Percentiles rank a stretch among this genome's conserved stretches.
These are phyloP conservation scores for Penelope pileata DNA, from an alignment of 2,113 vertebrate species.

Conservation along the genomic window DNA sequence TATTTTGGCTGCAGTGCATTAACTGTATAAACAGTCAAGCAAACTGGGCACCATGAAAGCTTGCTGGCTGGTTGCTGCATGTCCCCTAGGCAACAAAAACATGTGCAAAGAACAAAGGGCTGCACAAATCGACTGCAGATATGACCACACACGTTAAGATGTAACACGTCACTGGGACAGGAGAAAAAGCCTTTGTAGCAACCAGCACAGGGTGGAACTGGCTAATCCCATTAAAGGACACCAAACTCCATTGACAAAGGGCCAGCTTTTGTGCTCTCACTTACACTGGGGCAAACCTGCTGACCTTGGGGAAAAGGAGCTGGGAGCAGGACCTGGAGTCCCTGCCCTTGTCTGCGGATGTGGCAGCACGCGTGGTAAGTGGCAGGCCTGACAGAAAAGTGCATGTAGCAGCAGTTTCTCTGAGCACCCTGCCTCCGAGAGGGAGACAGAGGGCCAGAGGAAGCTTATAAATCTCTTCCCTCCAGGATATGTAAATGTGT, in stretches of 20 bases:
- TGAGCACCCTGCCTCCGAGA: background rate
- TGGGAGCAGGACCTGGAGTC: background rate
- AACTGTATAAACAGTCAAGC: slow-evolving; percentile 32
- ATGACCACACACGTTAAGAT: slow-evolving; percentile 65
- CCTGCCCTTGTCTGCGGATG: background rate
- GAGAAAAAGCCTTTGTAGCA: slow-evolving; percentile 55
- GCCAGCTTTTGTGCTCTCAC: slow-evolving; percentile 20
- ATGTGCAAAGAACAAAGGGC: slow-evolving; percentile 62
- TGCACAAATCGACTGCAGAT: slow-evolving; percentile 63
- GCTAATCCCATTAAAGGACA: slow-evolving; percentile 52
- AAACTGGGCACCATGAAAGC: slow-evolving; percentile 48
- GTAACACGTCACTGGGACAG: slow-evolving; percentile 27
- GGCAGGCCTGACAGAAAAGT: background rate
- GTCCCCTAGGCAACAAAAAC: slow-evolving; percentile 57
- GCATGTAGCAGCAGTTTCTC: background rate
- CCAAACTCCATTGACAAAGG: slow-evolving; percentile 29
- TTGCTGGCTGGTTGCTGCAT: slow-evolving; percentile 53
- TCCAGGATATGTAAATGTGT: background rate
- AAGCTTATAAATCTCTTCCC: background rate
- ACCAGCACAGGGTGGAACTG: slow-evolving; percentile 17
- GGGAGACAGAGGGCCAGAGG: background rate
- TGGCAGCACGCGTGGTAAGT: background rate
- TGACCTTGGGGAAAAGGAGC: background rate
- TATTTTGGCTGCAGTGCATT: slow-evolving; percentile 47
- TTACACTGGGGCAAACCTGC: background rate